Percentiles rank a stretch among this genome's conserved stretches.
These are phyloP conservation scores for Drosophila paramelanica DNA, from an alignment of 2,888 invertebrate genomes.

Conservation along the genomic window DNA sequence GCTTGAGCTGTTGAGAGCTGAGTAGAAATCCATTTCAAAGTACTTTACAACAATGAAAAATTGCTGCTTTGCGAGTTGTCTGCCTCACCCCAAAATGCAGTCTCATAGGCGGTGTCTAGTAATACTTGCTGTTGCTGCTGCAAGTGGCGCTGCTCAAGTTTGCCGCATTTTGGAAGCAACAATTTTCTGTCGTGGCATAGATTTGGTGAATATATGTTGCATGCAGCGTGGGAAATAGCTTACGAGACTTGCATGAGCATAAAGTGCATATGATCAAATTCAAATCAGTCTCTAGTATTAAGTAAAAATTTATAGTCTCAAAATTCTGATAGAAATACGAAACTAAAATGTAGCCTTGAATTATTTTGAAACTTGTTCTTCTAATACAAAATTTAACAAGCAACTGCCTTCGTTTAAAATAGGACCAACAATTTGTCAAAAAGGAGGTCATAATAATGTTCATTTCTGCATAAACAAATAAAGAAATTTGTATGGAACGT, in stretches of 20 bases:
- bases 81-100: conserved; percentile 22
- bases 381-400: too few species aligned
- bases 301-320: too few species aligned
- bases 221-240: conserved; percentile 45
- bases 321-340: too few species aligned
- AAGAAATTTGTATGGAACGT: too few species aligned
- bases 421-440: too few species aligned
- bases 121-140: conserved; percentile 23
- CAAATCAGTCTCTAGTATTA: not conserved
- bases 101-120: conserved; percentile 54
- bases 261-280: conserved; percentile 45
- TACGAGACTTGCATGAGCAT: conserved; percentile 24
- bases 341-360: too few species aligned
- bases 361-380: too few species aligned
- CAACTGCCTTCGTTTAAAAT: too few species aligned
- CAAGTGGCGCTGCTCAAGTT: conserved; percentile 35
- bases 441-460: too few species aligned
- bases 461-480: too few species aligned
- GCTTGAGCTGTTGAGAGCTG: conserved; percentile 25
- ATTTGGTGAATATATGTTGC: conserved; percentile 14
- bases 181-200: conserved; percentile 43
- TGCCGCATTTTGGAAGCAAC: conserved; percentile 46
- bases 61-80: conserved; percentile 43
- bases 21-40: conserved; percentile 63
- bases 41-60: conserved; percentile 62